These are phyloP conservation scores for Puma concolor DNA, from an alignment of 2,113 vertebrate genomes.

Conservation along the genomic window DNA sequence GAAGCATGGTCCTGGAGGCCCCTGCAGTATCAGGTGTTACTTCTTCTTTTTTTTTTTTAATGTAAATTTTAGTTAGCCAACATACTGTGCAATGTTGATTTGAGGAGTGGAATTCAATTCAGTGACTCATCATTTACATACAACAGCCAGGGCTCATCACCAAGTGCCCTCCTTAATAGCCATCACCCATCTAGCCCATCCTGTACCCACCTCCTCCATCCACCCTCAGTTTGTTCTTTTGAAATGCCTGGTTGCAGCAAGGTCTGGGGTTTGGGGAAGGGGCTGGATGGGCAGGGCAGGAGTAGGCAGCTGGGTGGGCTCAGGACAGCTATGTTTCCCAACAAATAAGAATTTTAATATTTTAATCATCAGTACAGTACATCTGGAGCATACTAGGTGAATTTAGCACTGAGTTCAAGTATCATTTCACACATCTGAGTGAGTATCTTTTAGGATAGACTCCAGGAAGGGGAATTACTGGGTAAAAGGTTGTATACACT, in stretches of 20 bases:
- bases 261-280: background rate
- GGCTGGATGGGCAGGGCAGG: background rate
- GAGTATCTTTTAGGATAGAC: background rate
- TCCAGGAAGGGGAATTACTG: background rate
- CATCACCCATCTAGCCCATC: too few species aligned
- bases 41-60: background rate
- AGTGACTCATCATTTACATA: too few species aligned
- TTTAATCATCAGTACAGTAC: background rate
- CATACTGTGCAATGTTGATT: too few species aligned
- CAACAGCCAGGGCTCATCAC: too few species aligned
- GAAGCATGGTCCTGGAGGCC: background rate
- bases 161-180: too few species aligned
- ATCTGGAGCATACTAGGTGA: background rate
- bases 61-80: too few species aligned
- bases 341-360: background rate
- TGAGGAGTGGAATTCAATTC: too few species aligned
- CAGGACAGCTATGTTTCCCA: background rate
- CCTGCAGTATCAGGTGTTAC: background rate
- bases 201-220: too few species aligned
- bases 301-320: background rate
- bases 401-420: background rate
- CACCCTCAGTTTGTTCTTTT: background rate
- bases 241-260: background rate
- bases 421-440: background rate
- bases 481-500: background rate